Evolutionary conservation across 2,797 vertebrate species (phyloP).

Genomic region (Spizella passerina): DNA sequence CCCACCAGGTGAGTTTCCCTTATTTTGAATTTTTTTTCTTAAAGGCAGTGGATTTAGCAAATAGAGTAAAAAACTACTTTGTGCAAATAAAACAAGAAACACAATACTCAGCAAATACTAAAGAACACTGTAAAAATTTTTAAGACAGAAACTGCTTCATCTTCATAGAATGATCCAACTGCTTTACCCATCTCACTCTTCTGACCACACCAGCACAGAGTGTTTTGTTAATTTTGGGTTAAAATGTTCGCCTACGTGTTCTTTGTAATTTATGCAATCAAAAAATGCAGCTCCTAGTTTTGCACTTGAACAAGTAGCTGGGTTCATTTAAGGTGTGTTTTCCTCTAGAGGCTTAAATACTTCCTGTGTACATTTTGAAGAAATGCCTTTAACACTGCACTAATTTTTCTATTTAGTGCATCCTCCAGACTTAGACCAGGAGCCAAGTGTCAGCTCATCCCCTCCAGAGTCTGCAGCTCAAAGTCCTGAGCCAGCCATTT

Average conservation of each 20-base stretch:
- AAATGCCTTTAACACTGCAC: background rate
- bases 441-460: background rate
- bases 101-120: background rate
- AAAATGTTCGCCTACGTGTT: background rate
- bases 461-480: background rate
- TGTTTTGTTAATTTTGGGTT: background rate
- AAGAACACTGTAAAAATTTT: background rate
- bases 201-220: background rate
- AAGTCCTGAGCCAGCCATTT: background rate
- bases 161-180: background rate
- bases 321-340: background rate
- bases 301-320: background rate
- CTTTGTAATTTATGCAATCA: background rate
- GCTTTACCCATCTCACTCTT: background rate
- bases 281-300: background rate
- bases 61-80: background rate
- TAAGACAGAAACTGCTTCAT: background rate
- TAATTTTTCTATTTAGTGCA: background rate
- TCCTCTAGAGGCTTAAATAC: background rate
- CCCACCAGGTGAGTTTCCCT: conserved; percentile 16
- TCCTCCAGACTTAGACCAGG: background rate
- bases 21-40: background rate
- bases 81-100: background rate
- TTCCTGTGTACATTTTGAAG: background rate
- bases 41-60: background rate